These are phyloP conservation scores for Lymantria dispar DNA, from an alignment of 2,888 invertebrate genomes.

Conservation along the genomic window DNA sequence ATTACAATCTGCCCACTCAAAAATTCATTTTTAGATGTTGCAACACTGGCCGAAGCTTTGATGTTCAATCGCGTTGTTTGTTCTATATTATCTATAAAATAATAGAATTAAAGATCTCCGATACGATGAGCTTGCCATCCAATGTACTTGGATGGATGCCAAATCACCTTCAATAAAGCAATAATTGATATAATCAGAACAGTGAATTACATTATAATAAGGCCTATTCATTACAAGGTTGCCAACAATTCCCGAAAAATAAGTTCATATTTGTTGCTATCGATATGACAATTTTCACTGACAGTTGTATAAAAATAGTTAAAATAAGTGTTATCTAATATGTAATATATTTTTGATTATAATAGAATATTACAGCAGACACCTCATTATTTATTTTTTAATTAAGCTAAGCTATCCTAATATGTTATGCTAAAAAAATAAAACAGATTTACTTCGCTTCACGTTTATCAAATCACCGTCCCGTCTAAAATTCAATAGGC, in stretches of 20 bases:
- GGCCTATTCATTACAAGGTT: conserved; percentile 24
- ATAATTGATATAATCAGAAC: conserved; percentile 59
- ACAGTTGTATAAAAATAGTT: too few species aligned
- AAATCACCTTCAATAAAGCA: conserved; percentile 47
- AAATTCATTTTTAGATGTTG: conserved; percentile 17
- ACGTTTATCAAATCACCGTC: too few species aligned
- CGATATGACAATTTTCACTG: too few species aligned
- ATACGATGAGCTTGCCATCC: conserved; percentile 22
- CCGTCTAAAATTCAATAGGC: too few species aligned
- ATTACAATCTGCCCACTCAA: conserved; percentile 13
- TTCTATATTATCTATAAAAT: conserved; percentile 24
- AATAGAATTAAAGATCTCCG: conserved; percentile 29
- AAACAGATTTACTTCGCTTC: too few species aligned
- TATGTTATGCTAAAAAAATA: too few species aligned
- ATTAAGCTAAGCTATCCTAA: too few species aligned
- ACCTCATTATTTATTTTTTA: too few species aligned
- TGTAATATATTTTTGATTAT: too few species aligned
- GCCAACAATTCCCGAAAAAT: neutral
- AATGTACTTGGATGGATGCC: conserved; percentile 23
- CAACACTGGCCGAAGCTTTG: conserved; percentile 18
- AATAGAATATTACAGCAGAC: too few species aligned
- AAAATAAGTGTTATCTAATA: too few species aligned
- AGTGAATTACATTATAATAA: conserved; percentile 48
- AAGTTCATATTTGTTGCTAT: neutral
- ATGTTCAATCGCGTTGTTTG: conserved; percentile 20